phyloP scores from a whole-genome alignment of 2,888 invertebrate species.

The Acanthosoma haemorrhoidale region DNA sequence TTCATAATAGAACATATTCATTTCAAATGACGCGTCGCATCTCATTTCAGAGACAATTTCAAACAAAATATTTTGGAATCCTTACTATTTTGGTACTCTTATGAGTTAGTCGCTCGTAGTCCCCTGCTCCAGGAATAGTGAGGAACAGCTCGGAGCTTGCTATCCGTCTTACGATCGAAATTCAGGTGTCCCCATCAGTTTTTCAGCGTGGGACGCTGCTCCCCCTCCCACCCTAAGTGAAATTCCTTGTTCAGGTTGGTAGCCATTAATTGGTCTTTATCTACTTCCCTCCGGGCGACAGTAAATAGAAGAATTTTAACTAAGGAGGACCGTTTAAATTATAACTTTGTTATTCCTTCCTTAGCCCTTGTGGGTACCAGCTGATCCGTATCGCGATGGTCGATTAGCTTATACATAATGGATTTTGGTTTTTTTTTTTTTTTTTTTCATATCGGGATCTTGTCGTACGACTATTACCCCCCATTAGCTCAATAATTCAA shows the following conservation, averaged over 20 bases:
- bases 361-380: background rate
- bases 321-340: background rate
- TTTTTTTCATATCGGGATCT: too few relatives aligned
- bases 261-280: constrained; percentile 20
- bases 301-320: background rate
- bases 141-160: background rate
- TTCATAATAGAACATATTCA: too few relatives aligned
- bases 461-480: too few relatives aligned
- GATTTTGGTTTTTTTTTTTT: too few relatives aligned
- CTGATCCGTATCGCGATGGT: too few relatives aligned
- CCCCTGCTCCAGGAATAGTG: background rate
- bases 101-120: too few relatives aligned
- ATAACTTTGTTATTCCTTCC: background rate
- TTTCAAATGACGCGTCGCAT: too few relatives aligned
- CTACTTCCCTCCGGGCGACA: background rate
- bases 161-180: background rate
- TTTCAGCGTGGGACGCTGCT: background rate
- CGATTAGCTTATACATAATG: too few relatives aligned
- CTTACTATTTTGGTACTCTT: too few relatives aligned
- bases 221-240: constrained; percentile 13
- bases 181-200: background rate
- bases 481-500: too few relatives aligned
- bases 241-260: constrained; percentile 15
- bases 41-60: too few relatives aligned
- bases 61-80: too few relatives aligned